A percentile compares a stretch with the other conserved stretches of the same genome.
These are phyloP conservation scores for Prionace glauca DNA, from an alignment of 2,797 vertebrate species.

Conservation along the genomic window DNA sequence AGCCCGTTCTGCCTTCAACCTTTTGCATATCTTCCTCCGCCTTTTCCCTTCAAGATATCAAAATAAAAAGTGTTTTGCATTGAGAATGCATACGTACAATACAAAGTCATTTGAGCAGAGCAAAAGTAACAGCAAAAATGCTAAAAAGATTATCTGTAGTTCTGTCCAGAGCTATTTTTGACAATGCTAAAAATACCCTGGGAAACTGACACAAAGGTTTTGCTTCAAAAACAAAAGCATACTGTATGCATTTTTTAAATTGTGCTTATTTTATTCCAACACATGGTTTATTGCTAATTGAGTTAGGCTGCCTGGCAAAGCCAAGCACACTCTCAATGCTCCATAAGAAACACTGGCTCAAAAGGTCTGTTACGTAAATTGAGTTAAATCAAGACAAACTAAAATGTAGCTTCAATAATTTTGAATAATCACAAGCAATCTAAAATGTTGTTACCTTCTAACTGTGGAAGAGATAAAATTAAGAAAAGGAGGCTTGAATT, in stretches of 20 bases:
- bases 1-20: not conserved
- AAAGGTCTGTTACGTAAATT: not conserved
- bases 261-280: not conserved
- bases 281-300: slow-evolving; percentile 1
- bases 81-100: not conserved
- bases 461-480: not conserved
- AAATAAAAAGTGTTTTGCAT: not conserved
- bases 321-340: not conserved
- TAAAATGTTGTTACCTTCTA: not conserved
- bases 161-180: slow-evolving; percentile 14
- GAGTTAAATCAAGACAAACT: not conserved
- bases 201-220: not conserved
- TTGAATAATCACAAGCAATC: not conserved
- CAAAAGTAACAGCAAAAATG: not conserved
- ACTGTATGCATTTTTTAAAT: not conserved
- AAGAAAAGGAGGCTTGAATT: not conserved
- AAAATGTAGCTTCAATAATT: not conserved
- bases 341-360: not conserved
- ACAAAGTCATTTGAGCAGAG: not conserved
- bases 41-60: not conserved
- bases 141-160: not conserved
- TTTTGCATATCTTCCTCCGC: not conserved
- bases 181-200: not conserved
- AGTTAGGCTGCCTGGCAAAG: not conserved
- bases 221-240: slow-evolving; percentile 8